Conservation (phyloP, 2,797 vertebrate species). For the Megaceryle alcyon region DNA sequence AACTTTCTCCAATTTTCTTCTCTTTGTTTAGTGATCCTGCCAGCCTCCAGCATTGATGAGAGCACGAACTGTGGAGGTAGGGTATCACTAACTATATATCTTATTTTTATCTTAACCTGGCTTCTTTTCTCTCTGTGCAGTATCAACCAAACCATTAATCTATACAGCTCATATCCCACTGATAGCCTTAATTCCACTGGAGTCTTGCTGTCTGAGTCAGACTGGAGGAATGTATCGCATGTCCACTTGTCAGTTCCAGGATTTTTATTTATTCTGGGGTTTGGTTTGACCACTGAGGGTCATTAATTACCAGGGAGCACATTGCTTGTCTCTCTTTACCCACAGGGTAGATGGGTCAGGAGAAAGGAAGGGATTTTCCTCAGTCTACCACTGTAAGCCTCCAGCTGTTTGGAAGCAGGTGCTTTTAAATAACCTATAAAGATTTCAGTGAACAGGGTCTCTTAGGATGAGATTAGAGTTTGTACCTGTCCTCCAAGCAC, state of each 20-base stretch:
- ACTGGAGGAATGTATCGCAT: conserved; percentile 20
- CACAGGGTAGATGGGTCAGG: background rate
- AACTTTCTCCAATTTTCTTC: conserved; percentile 23
- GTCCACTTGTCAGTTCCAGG: conserved; percentile 54
- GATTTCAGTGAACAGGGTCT: background rate
- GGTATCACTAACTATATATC: conserved; percentile 67
- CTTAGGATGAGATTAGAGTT: background rate
- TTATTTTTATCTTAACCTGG: conserved; percentile 64
- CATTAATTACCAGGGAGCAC: conserved; percentile 46
- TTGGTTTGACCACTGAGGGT: conserved; percentile 9
- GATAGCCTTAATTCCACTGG: conserved; percentile 69
- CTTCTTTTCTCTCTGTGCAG: conserved; percentile 51
- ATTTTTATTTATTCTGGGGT: conserved; percentile 48
- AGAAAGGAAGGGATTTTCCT: conserved; percentile 3
- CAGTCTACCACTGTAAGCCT: background rate
- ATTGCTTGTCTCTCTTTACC: background rate
- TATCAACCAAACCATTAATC: conserved; percentile 71
- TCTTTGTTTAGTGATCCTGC: conserved; percentile 89
- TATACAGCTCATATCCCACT: conserved; percentile 46
- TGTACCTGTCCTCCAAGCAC: background rate
- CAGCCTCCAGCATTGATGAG: conserved; percentile 94
- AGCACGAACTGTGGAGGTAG: conserved; percentile 92
- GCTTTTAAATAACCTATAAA: conserved; percentile 19
- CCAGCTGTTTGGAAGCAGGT: conserved; percentile 30
- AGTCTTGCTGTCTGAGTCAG: conserved; percentile 66